These are phyloP conservation scores for roundworm (Caenorhabditis elegans) DNA, from an alignment of 1,140 invertebrate genomes.

Conservation along the genomic window DNA sequence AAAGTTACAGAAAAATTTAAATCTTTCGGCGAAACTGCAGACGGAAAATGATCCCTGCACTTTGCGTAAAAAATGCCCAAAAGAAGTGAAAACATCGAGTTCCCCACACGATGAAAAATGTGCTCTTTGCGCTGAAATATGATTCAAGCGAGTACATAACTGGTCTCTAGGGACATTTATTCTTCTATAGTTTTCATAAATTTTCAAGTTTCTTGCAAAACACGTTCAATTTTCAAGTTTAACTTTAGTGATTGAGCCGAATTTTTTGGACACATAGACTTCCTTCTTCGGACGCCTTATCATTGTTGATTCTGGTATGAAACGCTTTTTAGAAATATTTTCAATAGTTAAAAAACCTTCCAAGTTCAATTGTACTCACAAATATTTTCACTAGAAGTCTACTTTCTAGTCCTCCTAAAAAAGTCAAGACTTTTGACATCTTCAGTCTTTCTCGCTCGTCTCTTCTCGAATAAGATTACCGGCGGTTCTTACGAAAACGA, in stretches of 20 bases:
- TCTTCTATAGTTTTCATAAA: neutral
- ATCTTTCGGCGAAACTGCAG: neutral
- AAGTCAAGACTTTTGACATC: neutral
- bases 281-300: too few species aligned
- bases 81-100: neutral
- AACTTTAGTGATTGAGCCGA: too few species aligned
- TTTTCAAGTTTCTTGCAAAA: neutral
- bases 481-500: neutral
- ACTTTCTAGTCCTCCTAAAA: neutral
- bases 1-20: too few species aligned
- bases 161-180: conserved; percentile 6
- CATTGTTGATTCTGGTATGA: too few species aligned
- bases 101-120: neutral
- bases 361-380: neutral
- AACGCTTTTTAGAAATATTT: too few species aligned
- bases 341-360: too few species aligned
- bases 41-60: conserved; percentile 9
- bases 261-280: too few species aligned
- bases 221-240: too few species aligned
- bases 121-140: conserved; percentile 27
- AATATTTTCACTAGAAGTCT: too few species aligned
- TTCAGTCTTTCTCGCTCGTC: neutral
- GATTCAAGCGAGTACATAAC: conserved; percentile 3
- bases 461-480: neutral
- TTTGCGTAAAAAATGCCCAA: neutral